phyloP scores from a whole-genome alignment of 2,888 invertebrate genomes.

The Crossocerus cetratus region DNA sequence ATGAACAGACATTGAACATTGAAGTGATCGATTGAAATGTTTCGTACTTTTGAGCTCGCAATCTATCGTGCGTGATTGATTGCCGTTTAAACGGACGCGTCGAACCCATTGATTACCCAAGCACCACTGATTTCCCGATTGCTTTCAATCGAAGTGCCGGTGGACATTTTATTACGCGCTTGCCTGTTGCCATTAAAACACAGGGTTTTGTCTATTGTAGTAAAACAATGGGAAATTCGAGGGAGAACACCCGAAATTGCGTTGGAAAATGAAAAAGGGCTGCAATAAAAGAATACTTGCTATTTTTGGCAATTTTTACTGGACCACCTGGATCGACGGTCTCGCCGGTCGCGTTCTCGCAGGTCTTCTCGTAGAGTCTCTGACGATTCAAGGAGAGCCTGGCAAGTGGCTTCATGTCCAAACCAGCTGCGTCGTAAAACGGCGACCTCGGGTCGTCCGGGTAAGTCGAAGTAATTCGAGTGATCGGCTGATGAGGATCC shows the following conservation, averaged over 20 bases:
- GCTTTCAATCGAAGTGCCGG: too few relatives aligned
- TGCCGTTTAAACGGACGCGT: background rate
- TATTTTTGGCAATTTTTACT: conserved; percentile 78
- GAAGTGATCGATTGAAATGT: too few relatives aligned
- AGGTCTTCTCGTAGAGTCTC: conserved; percentile 85
- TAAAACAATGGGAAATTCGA: too few relatives aligned
- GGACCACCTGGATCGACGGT: conserved; percentile 75
- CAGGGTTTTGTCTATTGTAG: too few relatives aligned
- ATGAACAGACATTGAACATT: too few relatives aligned
- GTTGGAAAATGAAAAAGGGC: conserved; percentile 16
- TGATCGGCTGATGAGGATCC: conserved; percentile 89
- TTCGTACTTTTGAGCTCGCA: background rate
- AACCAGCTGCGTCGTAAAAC: conserved; percentile 87
- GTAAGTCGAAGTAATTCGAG: conserved; percentile 91
- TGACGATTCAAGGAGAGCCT: conserved; percentile 87
- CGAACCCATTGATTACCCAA: too few relatives aligned
- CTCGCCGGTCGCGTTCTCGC: conserved; percentile 82
- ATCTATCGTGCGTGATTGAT: background rate
- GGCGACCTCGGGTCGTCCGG: conserved; percentile 95
- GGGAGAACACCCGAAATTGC: too few relatives aligned
- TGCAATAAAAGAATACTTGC: conserved; percentile 78
- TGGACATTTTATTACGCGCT: too few relatives aligned
- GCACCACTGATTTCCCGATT: too few relatives aligned
- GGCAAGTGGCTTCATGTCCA: conserved; percentile 90
- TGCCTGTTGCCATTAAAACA: too few relatives aligned